phyloP scores from a whole-genome alignment of 92 coral and sea anemone species.

The Palythoa heliodiscus region DNA sequence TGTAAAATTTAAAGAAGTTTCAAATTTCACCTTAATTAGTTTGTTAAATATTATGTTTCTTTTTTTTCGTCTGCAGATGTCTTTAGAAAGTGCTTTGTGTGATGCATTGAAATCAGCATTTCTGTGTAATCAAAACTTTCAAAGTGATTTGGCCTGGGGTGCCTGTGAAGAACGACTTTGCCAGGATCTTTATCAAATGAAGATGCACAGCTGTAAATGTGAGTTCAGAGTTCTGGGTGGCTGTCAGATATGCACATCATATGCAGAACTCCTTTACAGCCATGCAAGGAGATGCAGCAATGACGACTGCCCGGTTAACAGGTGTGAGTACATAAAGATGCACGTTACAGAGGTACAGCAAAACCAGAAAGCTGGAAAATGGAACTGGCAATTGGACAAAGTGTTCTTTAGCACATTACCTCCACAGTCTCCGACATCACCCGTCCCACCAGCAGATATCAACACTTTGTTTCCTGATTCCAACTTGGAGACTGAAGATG shows the following conservation, averaged over 20 bases:
- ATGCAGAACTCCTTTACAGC: constrained; percentile 10
- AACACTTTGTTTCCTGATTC: constrained; percentile 12
- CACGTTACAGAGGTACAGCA: not conserved
- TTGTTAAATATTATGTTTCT: no score
- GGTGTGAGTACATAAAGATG: constrained; percentile 52
- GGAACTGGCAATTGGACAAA: constrained; percentile 48
- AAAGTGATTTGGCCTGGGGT: constrained; percentile 19
- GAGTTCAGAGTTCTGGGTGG: constrained; percentile 53
- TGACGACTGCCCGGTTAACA: constrained; percentile 39
- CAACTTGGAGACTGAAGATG: not conserved
- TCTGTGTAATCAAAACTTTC: constrained; percentile 15
- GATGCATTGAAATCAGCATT: constrained; percentile 16
- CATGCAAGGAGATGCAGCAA: constrained; percentile 47
- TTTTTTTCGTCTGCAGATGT: not conserved
- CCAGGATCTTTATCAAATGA: constrained; percentile 32
- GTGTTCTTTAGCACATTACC: constrained; percentile 50
- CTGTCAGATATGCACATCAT: constrained; percentile 41
- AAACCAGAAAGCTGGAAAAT: constrained; percentile 7
- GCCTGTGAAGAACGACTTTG: constrained; percentile 36
- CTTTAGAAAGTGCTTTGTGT: not conserved
- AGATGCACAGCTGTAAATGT: constrained; percentile 53
- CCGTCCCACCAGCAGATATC: not conserved
- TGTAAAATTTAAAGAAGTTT: no score
- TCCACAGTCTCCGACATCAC: not conserved
- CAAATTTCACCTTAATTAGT: no score